These are phyloP conservation scores for Orius laevigatus DNA, from an alignment of 1,140 invertebrate species.

Conservation along the genomic window DNA sequence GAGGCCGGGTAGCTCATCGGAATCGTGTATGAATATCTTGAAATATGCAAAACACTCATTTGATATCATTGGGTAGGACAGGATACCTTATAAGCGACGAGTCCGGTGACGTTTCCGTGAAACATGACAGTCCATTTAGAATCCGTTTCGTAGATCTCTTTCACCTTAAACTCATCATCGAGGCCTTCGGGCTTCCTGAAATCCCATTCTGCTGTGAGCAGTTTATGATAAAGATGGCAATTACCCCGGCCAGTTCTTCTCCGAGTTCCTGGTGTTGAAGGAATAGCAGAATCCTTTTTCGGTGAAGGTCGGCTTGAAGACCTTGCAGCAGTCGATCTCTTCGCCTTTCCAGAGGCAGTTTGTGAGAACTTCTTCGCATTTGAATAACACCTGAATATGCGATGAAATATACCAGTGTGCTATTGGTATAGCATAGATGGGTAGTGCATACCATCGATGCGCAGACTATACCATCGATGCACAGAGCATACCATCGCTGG, in stretches of 20 bases:
- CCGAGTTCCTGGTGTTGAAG: slow-evolving; percentile 41
- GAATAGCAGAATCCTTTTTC: slow-evolving; percentile 53
- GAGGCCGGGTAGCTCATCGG: slow-evolving; percentile 43
- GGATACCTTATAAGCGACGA: too few species aligned
- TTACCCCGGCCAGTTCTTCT: slow-evolving; percentile 33
- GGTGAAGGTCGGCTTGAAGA: slow-evolving; percentile 44
- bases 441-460: too few species aligned
- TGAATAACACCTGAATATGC: slow-evolving; percentile 33
- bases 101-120: slow-evolving; percentile 24
- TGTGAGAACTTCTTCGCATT: slow-evolving; percentile 35
- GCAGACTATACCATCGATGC: too few species aligned
- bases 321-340: slow-evolving; percentile 37
- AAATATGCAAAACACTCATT: too few species aligned
- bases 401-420: too few species aligned
- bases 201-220: neutral
- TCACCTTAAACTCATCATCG: slow-evolving; percentile 18
- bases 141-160: slow-evolving; percentile 43
- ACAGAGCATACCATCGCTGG: too few species aligned
- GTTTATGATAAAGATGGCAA: neutral
- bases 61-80: neutral
- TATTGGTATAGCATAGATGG: too few species aligned
- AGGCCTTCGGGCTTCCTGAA: slow-evolving; percentile 5
- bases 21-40: slow-evolving; percentile 46
- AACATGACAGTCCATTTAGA: slow-evolving; percentile 40
- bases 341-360: slow-evolving; percentile 45